phyloP scores from a whole-genome alignment of 1,140 invertebrate genomes.

The Drosophila serrata region DNA sequence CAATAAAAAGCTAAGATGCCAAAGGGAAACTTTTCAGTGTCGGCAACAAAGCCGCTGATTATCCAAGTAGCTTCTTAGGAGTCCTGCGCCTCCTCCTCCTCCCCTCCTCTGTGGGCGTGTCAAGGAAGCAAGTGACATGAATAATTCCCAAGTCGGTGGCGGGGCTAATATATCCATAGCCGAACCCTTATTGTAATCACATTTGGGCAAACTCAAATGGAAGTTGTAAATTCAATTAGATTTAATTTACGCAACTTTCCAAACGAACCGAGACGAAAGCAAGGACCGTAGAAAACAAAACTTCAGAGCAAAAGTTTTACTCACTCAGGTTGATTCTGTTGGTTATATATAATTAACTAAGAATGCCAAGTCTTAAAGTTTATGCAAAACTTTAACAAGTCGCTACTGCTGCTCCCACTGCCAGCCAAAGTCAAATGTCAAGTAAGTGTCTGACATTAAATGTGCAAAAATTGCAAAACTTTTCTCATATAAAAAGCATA shows the following conservation, averaged over 20 bases:
- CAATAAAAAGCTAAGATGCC: slow-evolving; percentile 43
- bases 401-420: neutral
- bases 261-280: slow-evolving; percentile 28
- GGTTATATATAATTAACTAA: slow-evolving; percentile 53
- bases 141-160: slow-evolving; percentile 54
- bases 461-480: slow-evolving; percentile 68
- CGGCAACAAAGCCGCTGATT: slow-evolving; percentile 60
- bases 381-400: slow-evolving; percentile 52
- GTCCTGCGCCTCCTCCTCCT: neutral
- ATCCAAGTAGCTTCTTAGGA: slow-evolving; percentile 41
- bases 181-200: slow-evolving; percentile 58
- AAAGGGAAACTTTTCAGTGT: slow-evolving; percentile 51
- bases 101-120: slow-evolving; percentile 26
- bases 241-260: slow-evolving; percentile 63
- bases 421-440: slow-evolving; percentile 51
- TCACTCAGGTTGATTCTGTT: slow-evolving; percentile 20
- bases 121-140: slow-evolving; percentile 55
- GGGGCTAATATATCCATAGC: slow-evolving; percentile 56
- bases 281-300: slow-evolving; percentile 11
- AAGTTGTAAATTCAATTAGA: slow-evolving; percentile 69
- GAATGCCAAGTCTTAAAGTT: slow-evolving; percentile 51
- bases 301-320: slow-evolving; percentile 46
- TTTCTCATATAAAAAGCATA: slow-evolving; percentile 68
- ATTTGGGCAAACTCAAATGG: slow-evolving; percentile 54
- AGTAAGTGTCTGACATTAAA: slow-evolving; percentile 56